Evolutionary conservation across 2,797 vertebrate species (phyloP).

Genomic region (Liparis tanakae): DNA sequence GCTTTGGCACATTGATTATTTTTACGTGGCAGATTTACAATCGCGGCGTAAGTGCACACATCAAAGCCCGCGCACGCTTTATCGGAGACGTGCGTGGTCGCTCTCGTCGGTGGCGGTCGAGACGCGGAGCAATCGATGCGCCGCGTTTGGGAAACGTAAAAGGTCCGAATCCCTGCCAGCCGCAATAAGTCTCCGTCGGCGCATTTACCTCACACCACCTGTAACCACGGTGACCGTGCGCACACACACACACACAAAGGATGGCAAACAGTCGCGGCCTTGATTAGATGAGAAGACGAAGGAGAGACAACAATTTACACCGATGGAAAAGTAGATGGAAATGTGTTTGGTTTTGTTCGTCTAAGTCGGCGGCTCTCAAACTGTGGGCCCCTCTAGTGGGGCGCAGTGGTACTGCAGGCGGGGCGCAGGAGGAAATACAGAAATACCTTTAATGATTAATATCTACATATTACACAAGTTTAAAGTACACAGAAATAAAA

Average conservation of each 20-base stretch:
- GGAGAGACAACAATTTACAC: neutral
- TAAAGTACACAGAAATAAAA: no score
- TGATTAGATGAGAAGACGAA: neutral
- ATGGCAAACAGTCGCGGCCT: neutral
- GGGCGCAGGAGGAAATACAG: no score
- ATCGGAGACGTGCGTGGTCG: neutral
- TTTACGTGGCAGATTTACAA: conserved; percentile 21
- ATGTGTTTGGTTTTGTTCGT: neutral
- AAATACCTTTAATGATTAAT: no score
- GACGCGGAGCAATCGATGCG: neutral
- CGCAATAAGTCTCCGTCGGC: neutral
- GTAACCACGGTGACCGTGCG: neutral
- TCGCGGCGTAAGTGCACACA: neutral
- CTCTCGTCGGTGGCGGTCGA: neutral
- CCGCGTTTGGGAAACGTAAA: neutral
- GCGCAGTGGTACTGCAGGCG: no score
- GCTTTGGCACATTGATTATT: conserved; percentile 6
- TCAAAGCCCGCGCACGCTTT: neutral
- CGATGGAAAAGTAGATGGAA: neutral
- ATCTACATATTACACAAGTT: no score
- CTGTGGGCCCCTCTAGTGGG: no score
- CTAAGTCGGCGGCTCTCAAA: neutral
- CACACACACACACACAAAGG: no score
- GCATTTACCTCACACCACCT: neutral
- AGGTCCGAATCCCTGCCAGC: neutral